These are phyloP conservation scores for Brachionus paranguensis DNA, from an alignment of 1,140 invertebrate species.

Conservation along the genomic window DNA sequence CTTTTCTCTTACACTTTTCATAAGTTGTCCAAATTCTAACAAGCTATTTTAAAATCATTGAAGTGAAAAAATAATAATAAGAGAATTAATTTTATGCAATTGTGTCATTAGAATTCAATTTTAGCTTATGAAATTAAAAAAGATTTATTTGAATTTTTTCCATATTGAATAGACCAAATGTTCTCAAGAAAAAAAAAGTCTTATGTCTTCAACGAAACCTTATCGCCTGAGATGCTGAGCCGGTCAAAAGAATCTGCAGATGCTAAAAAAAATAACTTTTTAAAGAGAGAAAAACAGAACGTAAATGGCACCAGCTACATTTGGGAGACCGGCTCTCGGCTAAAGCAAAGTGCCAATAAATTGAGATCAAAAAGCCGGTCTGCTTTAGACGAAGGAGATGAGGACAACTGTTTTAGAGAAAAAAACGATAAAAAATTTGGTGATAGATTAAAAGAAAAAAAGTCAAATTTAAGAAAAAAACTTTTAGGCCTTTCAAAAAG, in stretches of 20 bases:
- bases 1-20: neutral
- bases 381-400: neutral
- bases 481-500: neutral
- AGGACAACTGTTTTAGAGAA: neutral
- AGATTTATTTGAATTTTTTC: neutral
- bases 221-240: neutral
- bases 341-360: neutral
- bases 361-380: neutral
- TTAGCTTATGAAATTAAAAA: neutral
- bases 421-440: neutral
- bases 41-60: neutral
- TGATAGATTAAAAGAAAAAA: neutral
- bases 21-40: neutral
- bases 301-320: neutral
- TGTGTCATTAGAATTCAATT: slow-evolving; percentile 8
- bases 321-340: neutral
- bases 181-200: neutral
- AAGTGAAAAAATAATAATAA: slow-evolving; percentile 1
- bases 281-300: neutral
- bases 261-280: neutral
- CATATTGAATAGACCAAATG: neutral
- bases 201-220: neutral
- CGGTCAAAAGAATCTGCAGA: neutral
- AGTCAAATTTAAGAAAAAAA: neutral
- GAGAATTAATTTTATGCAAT: slow-evolving; percentile 19